Evolutionary conservation across 2,797 vertebrate species (phyloP).

Genomic region (Aquila chrysaetos): DNA sequence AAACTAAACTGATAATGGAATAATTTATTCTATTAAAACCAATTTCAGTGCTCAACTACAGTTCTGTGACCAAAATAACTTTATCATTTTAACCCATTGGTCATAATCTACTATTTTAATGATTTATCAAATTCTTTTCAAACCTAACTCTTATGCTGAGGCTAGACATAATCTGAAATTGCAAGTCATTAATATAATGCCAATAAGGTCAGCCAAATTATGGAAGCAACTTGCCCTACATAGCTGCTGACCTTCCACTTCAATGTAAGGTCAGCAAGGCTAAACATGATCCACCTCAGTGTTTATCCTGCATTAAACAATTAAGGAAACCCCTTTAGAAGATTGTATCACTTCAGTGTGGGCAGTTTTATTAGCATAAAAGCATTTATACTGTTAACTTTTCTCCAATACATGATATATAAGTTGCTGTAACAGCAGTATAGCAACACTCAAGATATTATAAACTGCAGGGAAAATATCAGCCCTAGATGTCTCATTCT

Average conservation of each 20-base stretch:
- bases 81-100: background rate
- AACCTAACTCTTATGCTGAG: background rate
- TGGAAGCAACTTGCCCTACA: background rate
- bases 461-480: background rate
- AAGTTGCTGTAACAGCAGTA: background rate
- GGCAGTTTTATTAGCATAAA: background rate
- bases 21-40: background rate
- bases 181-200: background rate
- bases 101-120: background rate
- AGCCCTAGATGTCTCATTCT: background rate
- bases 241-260: background rate
- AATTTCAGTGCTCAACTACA: background rate
- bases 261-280: background rate
- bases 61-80: background rate
- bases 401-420: background rate
- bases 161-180: background rate
- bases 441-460: background rate
- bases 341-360: background rate
- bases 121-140: background rate
- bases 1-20: background rate
- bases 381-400: background rate
- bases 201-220: background rate
- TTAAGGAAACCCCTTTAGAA: background rate
- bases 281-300: background rate
- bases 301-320: background rate